Evolutionary conservation across 2,888 invertebrate species (phyloP).

Genomic region (Eristalinus sepulchralis): DNA sequence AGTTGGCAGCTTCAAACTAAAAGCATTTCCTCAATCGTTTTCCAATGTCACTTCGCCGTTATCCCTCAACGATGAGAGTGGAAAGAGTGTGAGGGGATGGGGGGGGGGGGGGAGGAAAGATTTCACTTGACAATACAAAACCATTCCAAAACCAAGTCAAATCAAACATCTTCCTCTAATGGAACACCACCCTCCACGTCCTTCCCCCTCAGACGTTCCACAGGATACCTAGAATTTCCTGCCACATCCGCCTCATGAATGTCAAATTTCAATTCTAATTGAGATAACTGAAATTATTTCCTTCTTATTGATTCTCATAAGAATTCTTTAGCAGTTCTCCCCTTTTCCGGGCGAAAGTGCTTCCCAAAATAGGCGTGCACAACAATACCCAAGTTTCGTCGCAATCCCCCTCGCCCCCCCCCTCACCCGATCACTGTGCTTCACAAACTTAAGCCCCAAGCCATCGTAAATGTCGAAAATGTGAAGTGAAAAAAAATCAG

Average conservation of each 20-base stretch:
- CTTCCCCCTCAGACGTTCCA: not conserved
- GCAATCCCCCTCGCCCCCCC: too few relatives aligned
- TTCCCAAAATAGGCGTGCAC: not conserved
- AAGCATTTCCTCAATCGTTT: not conserved
- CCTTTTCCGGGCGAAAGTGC: not conserved
- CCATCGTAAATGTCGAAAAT: not conserved
- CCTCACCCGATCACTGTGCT: not conserved
- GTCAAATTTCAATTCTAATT: slow-evolving; percentile 26
- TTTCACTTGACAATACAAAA: not conserved
- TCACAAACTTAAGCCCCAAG: slow-evolving; percentile 7
- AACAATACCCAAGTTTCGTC: not conserved
- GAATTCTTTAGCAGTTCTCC: slow-evolving; percentile 20
- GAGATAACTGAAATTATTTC: slow-evolving; percentile 21
- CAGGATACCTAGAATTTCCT: not conserved
- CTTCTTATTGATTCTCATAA: slow-evolving; percentile 29
- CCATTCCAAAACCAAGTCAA: not conserved
- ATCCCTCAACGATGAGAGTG: too few relatives aligned
- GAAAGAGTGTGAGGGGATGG: too few relatives aligned
- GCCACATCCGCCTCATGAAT: not conserved
- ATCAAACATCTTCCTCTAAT: not conserved
- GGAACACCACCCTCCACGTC: not conserved
- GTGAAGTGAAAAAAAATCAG: not conserved
- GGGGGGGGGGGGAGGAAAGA: too few relatives aligned
- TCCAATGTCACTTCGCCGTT: not conserved
- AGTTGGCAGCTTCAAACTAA: not conserved